These are phyloP conservation scores for Leptodactylus fuscus DNA, from an alignment of 2,113 vertebrate genomes.

Conservation along the genomic window DNA sequence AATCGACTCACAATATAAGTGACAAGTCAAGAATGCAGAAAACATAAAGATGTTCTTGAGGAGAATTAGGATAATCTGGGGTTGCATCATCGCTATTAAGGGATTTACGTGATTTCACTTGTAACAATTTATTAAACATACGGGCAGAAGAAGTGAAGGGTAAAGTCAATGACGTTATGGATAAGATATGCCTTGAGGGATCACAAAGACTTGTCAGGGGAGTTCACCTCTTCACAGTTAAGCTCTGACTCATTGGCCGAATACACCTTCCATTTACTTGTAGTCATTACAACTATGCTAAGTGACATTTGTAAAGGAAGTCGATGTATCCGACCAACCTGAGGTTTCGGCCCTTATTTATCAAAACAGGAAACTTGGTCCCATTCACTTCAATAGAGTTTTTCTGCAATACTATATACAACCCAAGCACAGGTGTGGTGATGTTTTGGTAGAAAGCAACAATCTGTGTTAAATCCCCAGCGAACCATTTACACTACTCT, in stretches of 20 bases:
- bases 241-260: constrained; percentile 5
- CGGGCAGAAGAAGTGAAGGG: not conserved
- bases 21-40: constrained; percentile 11
- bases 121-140: constrained; percentile 17
- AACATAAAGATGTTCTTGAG: not conserved
- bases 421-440: too few species aligned
- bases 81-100: constrained; percentile 28
- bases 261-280: constrained; percentile 16
- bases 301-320: not conserved
- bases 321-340: not conserved
- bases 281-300: not conserved
- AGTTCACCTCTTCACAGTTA: constrained; percentile 5
- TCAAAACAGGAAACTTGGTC: too few species aligned
- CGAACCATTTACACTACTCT: too few species aligned
- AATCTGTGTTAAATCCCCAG: too few species aligned
- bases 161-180: constrained; percentile 18
- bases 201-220: constrained; percentile 8
- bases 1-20: constrained; percentile 2
- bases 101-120: constrained; percentile 33
- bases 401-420: too few species aligned
- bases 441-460: too few species aligned
- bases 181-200: constrained; percentile 30
- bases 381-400: too few species aligned
- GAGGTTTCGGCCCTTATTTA: not conserved
- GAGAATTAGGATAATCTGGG: constrained; percentile 22